A percentile compares a stretch with the other conserved stretches of the same genome.
Conservation (phyloP, 2,888 invertebrate genomes). For the Lithodes maja region DNA sequence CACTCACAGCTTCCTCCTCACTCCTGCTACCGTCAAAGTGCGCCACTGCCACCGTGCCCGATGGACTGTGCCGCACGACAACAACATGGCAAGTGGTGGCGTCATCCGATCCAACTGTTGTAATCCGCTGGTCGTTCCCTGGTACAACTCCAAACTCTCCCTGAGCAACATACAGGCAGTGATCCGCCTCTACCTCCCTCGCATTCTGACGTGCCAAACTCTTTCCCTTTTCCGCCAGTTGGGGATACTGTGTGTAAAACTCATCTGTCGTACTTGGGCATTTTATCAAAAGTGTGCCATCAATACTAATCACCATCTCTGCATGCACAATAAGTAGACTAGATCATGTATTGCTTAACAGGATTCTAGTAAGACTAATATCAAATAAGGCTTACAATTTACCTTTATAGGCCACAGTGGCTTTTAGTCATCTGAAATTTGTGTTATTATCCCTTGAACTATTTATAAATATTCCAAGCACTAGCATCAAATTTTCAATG, state of each 20-base stretch:
- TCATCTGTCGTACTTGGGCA: slow-evolving; percentile 43
- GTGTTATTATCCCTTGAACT: too few species aligned
- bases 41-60: slow-evolving; percentile 61
- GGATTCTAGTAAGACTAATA: too few species aligned
- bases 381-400: too few species aligned
- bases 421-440: too few species aligned
- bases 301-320: slow-evolving; percentile 60
- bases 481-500: too few species aligned
- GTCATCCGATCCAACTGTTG: slow-evolving; percentile 63
- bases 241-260: slow-evolving; percentile 44
- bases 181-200: slow-evolving; percentile 16
- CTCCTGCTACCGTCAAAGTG: slow-evolving; percentile 68
- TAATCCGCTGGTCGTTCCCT: slow-evolving; percentile 43
- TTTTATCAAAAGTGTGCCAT: slow-evolving; percentile 29
- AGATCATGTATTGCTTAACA: too few species aligned
- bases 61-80: slow-evolving; percentile 47
- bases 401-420: too few species aligned
- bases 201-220: slow-evolving; percentile 36
- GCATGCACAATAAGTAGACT: slow-evolving; percentile 13
- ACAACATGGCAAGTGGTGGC: slow-evolving; percentile 70
- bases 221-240: slow-evolving; percentile 38
- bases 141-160: slow-evolving; percentile 69
- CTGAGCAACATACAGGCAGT: slow-evolving; percentile 61
- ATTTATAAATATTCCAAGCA: too few species aligned
- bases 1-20: slow-evolving; percentile 53